Evolutionary conservation across 1,140 invertebrate species (phyloP).

Genomic region (Listronotus oregonensis): DNA sequence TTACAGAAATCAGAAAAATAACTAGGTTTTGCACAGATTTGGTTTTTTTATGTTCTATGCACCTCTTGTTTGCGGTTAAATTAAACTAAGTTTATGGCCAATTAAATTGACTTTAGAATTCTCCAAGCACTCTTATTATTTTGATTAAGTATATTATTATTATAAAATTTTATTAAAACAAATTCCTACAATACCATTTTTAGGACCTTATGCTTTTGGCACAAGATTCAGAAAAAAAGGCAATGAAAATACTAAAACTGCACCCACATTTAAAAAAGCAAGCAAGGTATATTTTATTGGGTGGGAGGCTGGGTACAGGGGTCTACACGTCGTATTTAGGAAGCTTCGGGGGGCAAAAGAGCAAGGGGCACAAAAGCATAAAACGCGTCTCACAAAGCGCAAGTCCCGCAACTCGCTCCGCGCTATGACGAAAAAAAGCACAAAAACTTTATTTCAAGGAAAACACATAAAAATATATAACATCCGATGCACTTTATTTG

Average conservation of each 20-base stretch:
- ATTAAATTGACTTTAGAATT: too few species aligned
- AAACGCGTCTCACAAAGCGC: constrained; percentile 41
- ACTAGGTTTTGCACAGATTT: too few species aligned
- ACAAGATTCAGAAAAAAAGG: constrained; percentile 1
- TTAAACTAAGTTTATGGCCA: too few species aligned
- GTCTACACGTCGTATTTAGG: neutral
- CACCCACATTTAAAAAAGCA: constrained; percentile 22
- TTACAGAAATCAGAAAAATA: too few species aligned
- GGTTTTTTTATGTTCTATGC: too few species aligned
- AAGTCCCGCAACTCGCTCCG: constrained; percentile 31
- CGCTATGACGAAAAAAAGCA: constrained; percentile 44
- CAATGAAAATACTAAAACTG: constrained; percentile 15
- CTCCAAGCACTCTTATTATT: too few species aligned
- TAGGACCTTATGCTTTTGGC: neutral
- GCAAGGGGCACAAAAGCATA: constrained; percentile 33
- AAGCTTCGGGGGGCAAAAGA: neutral
- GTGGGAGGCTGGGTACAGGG: constrained; percentile 17
- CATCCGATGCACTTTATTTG: constrained; percentile 54
- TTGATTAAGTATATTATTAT: too few species aligned
- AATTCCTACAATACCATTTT: too few species aligned
- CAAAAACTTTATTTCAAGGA: constrained; percentile 53
- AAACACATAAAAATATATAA: constrained; percentile 56
- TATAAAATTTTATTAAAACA: too few species aligned
- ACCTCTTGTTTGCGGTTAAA: too few species aligned
- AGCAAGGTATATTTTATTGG: constrained; percentile 36